Base-by-base conservation (phyloP, 2,113 vertebrate genomes). In the Bujurquina vittata region DNA sequence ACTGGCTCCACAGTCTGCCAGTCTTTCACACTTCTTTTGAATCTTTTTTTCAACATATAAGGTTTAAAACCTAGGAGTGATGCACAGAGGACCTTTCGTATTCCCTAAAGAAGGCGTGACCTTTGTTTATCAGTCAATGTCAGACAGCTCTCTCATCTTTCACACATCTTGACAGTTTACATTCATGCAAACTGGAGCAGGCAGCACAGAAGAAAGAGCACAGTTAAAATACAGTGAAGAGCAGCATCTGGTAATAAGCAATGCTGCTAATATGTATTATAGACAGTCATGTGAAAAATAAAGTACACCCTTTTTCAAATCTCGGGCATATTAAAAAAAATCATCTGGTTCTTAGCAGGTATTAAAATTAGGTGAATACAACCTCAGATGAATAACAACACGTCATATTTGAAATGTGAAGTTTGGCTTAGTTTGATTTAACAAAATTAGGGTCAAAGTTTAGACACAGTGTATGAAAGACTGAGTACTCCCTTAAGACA, bases 261-360 rank as follows among this genome's bases (percentile, higher is more conserved):
- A 54, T 54, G 52, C 52, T 18, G 20, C 7, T 46, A 67, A 46
- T 46, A 67, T 67, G 62, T 65, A 67, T 46, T 17, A 18, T 0
- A 4, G 1, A 69, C 22, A 46, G 63, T 46, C 0, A 1, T 67
- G 1, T 0, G 37, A 46, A 65, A 67, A 67, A 40, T 0, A 67
- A 22, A 67, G n/a, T 26, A 46, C 37, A 67, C 4, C 0, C 0
- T 67, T n/a, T 46, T 46, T 65, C 62, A 37, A 2, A 10, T 37
- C 9, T 10, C 9, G 2, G 8, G 9, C 35, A 37, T 37, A 37
- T 9, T 40, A 10, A 10, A 10, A 40, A 10, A 40, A 9, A 40
- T 33, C 33, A 33, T 33, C 33, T 33, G 33, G 33, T 67, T n/a
- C 0, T 26, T 0, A 65, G 12, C 62, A 5, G 22, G 7, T 67